These are phyloP conservation scores for Xestia sexstrigata DNA, from an alignment of 2,888 invertebrate genomes.

Conservation along the genomic window DNA sequence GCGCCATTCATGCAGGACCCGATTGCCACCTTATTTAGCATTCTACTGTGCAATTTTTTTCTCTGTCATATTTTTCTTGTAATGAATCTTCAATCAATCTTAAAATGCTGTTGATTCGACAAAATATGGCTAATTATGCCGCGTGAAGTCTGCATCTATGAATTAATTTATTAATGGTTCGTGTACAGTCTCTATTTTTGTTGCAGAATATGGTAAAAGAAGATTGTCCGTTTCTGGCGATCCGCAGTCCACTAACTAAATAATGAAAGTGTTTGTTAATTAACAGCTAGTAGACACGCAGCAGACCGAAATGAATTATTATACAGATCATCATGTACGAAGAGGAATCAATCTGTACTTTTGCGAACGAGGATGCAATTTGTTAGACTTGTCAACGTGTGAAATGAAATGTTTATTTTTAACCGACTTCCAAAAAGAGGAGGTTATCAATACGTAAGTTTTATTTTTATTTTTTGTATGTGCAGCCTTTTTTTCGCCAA, in stretches of 20 bases:
- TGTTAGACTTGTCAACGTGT: background rate
- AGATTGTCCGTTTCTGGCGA: conserved; percentile 18
- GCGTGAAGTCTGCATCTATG: conserved; percentile 1
- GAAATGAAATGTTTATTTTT: too few relatives aligned
- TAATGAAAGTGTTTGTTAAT: conserved; percentile 67
- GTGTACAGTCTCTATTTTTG: conserved; percentile 14
- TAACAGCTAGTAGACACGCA: conserved; percentile 52
- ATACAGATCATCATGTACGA: conserved; percentile 26
- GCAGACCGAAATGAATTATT: conserved; percentile 29
- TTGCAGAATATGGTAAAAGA: conserved; percentile 27
- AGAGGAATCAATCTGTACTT: conserved; percentile 21
- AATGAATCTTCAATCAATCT: background rate
- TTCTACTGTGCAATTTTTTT: conserved; percentile 3
- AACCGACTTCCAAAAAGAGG: too few relatives aligned
- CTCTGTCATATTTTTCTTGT: conserved; percentile 7
- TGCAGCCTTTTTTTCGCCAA: too few relatives aligned
- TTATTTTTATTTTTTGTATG: too few relatives aligned
- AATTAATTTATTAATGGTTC: conserved; percentile 32
- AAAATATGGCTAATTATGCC: conserved; percentile 16
- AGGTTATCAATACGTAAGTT: too few relatives aligned
- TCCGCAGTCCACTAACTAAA: conserved; percentile 11
- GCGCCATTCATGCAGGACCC: too few relatives aligned
- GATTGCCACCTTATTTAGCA: conserved; percentile 27
- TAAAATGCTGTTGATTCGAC: background rate
- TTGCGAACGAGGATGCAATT: conserved; percentile 17